Evolutionary conservation across 2,888 invertebrate species (phyloP), one percentile per base, ranked within the genome.

Genomic region (Andrena flavipes): DNA sequence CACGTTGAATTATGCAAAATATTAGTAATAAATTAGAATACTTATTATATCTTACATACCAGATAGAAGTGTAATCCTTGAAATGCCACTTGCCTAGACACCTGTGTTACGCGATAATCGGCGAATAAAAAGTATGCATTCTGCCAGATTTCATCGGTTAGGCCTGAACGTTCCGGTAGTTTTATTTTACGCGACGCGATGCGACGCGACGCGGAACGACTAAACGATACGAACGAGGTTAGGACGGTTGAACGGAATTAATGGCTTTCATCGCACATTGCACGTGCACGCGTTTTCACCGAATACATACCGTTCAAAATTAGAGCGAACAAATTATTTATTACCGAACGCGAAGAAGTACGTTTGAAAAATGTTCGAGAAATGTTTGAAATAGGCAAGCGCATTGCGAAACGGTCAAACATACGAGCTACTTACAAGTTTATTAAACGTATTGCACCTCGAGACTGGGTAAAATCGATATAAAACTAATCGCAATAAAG

Each of bases 21-120:
- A 42, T 76, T 79, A 74, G 59, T 62, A 76, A 86, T 79, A 79
- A 86, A 82, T 84, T 79, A 84, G 35, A 69, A 73, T 71, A 68
- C 20, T 70, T 69, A 59, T 20, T 49, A 26, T 35, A 20, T 13
- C 42, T 42, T 42, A 16, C 13, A 30, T 16, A 63, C 51, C 54
- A 56, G 56, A 29, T 23, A 60, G 56, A 73, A 56, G 60, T 54
- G 59, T 20, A 69, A 16, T 49, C 35, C 48, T 33, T 74, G 62
- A 82, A 87, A 85, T 77, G 81, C 70, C 74, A 87, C 82, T 82
- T 63, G 62, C 10, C 49, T 26, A 49, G 33, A 54, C 70, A 49
- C 60, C 48, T n/a, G 5, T 26, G 42, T 59, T 75, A 49, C 26
- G 33, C 23, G 54, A 67, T 49, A 69, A 70, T 63, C 35, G 16